Percentiles rank a stretch among this genome's conserved stretches.
These are phyloP conservation scores for Centropus unirufus DNA, from an alignment of 2,113 vertebrate species.

Conservation along the genomic window DNA sequence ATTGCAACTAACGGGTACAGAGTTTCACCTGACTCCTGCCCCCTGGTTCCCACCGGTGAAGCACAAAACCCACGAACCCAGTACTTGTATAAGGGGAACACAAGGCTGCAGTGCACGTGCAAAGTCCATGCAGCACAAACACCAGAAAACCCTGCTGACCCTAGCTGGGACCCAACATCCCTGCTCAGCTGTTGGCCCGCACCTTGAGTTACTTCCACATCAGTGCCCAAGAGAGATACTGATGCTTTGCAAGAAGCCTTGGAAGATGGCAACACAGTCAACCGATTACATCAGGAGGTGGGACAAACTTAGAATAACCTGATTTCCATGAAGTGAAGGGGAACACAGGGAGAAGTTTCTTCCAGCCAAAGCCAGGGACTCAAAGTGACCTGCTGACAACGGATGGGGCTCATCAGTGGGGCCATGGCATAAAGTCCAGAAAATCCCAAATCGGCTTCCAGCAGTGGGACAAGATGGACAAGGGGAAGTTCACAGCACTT, in stretches of 20 bases:
- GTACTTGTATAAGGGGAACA: not conserved
- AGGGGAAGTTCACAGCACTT: not conserved
- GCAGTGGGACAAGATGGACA: not conserved
- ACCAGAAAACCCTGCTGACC: not conserved
- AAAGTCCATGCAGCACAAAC: not conserved
- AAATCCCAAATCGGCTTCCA: not conserved
- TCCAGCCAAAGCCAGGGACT: not conserved
- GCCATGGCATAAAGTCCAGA: not conserved
- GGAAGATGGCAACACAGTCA: not conserved
- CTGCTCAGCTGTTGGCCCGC: too few relatives aligned
- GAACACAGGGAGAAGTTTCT: not conserved
- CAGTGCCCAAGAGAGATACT: not conserved
- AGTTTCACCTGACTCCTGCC: not conserved
- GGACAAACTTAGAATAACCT: not conserved
- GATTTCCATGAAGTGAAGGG: not conserved
- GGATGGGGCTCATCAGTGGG: not conserved
- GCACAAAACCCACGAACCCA: not conserved
- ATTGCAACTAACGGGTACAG: not conserved
- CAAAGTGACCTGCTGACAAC: not conserved
- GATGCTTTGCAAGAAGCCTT: not conserved
- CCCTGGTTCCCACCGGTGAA: not conserved
- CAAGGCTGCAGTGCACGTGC: rapidly evolving
- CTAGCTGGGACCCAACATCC: not conserved
- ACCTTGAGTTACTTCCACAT: not conserved
- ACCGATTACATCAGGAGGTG: not conserved